A percentile compares a stretch with the other conserved stretches of the same genome.
These are phyloP conservation scores for Neoaliturus tenellus DNA, from an alignment of 2,888 invertebrate species.

Conservation along the genomic window DNA sequence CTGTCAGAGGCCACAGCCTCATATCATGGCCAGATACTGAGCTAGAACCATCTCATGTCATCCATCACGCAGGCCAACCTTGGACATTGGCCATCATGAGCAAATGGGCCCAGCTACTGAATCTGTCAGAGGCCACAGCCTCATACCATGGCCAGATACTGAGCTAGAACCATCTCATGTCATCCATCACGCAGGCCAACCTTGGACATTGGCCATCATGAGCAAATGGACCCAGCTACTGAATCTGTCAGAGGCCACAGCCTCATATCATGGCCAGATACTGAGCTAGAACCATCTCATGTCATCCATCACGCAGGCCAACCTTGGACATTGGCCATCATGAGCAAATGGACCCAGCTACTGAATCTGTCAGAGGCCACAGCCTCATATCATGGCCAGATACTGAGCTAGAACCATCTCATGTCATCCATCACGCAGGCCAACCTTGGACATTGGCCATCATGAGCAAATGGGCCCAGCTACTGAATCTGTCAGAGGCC, in stretches of 20 bases:
- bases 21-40: background rate
- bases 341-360: constrained; percentile 13
- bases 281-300: background rate
- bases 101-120: constrained; percentile 21
- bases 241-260: background rate
- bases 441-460: background rate
- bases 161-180: background rate
- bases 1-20: background rate
- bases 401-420: background rate
- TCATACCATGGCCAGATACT: background rate
- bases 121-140: background rate
- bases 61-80: background rate
- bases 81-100: background rate
- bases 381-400: background rate
- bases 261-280: background rate
- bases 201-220: background rate
- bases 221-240: constrained; percentile 19
- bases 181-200: background rate
- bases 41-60: background rate
- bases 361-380: background rate
- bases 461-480: background rate
- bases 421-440: background rate
- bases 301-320: background rate
- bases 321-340: background rate
- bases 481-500: background rate